phyloP scores from a whole-genome alignment of 2,113 vertebrate genomes.

The Callaeas wilsoni region DNA sequence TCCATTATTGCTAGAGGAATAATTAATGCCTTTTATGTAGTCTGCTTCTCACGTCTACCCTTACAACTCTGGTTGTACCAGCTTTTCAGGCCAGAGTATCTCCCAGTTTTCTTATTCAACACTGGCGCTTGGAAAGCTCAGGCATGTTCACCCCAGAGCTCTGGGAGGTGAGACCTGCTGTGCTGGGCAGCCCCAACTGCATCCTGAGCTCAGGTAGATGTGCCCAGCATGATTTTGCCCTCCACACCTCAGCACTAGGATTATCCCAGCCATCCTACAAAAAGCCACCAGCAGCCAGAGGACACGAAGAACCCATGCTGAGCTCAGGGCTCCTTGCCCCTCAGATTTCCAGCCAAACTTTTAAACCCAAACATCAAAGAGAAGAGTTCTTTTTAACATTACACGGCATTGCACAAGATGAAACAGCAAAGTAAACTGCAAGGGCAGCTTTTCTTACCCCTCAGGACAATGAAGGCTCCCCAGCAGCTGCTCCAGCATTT shows the following conservation, averaged over 20 bases:
- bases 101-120: not conserved
- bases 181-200: not conserved
- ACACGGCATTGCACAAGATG: too few relatives aligned
- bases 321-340: not conserved
- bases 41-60: not conserved
- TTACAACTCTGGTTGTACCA: not conserved
- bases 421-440: not conserved
- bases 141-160: not conserved
- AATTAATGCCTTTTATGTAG: not conserved
- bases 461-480: not conserved
- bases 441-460: not conserved
- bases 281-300: not conserved
- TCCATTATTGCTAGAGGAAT: not conserved
- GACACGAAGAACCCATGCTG: accelerated
- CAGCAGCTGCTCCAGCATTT: accelerated
- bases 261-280: not conserved
- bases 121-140: not conserved
- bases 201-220: not conserved
- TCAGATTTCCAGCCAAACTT: not conserved
- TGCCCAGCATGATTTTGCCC: not conserved
- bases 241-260: not conserved
- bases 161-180: not conserved
- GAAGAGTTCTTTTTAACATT: not conserved
- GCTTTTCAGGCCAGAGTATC: not conserved
- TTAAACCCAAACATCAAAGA: not conserved